phyloP scores from a whole-genome alignment of 2,113 vertebrate species.

The Centropristis striata region DNA sequence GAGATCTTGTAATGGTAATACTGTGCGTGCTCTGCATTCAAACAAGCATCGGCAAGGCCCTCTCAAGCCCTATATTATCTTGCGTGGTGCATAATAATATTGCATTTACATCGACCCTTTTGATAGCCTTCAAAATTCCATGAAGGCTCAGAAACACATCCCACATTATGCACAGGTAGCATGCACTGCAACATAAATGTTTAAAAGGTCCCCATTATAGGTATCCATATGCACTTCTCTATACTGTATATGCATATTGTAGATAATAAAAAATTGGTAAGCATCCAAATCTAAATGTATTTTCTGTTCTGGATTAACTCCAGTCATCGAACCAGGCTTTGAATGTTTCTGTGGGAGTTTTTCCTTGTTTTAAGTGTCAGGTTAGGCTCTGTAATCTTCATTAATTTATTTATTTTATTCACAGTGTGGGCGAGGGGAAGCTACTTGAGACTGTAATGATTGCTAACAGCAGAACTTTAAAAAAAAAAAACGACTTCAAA shows the following conservation, averaged over 20 bases:
- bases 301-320: constrained; percentile 1
- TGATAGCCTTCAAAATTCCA: constrained; percentile 49
- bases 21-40: constrained; percentile 62
- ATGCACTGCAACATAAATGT: neutral
- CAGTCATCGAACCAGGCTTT: constrained; percentile 9
- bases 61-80: constrained; percentile 43
- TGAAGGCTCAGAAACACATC: constrained; percentile 30
- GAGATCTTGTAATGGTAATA: constrained; percentile 70
- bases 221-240: neutral
- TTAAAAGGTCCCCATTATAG: neutral
- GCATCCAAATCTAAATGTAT: neutral
- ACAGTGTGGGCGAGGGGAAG: neutral
- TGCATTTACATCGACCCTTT: constrained; percentile 53
- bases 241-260: neutral
- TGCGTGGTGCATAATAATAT: constrained; percentile 63
- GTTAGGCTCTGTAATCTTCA: constrained; percentile 11
- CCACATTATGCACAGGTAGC: neutral
- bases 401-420: constrained; percentile 10
- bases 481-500: neutral
- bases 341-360: constrained; percentile 3
- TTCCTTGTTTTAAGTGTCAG: constrained; percentile 4
- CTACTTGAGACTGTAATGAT: constrained; percentile 28
- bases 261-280: neutral
- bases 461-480: neutral
- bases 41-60: constrained; percentile 44